Percentiles rank a stretch among this genome's conserved stretches.
These are phyloP conservation scores for Hypomesus transpacificus DNA, from an alignment of 2,113 vertebrate species.

Conservation along the genomic window DNA sequence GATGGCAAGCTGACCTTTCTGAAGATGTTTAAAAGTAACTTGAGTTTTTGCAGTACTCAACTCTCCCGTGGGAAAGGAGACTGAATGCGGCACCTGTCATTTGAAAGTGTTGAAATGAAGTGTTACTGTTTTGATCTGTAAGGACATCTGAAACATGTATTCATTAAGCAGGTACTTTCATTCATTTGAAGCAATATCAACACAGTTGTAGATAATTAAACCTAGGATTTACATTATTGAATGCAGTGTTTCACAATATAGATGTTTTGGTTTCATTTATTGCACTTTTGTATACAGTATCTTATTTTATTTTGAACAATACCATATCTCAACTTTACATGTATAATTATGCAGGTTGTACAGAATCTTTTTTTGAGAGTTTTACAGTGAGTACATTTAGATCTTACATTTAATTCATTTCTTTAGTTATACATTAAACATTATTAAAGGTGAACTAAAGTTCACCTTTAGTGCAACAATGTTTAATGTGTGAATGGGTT, in stretches of 20 bases:
- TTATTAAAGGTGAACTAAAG: no score
- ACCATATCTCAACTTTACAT: no score
- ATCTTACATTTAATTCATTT: no score
- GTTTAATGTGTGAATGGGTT: no score
- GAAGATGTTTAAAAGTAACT: not conserved
- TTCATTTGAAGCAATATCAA: not conserved
- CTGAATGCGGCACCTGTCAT: not conserved
- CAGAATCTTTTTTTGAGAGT: no score
- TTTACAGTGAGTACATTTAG: no score
- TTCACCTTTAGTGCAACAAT: no score
- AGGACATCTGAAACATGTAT: not conserved
- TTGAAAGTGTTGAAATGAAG: not conserved
- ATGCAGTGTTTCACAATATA: not conserved
- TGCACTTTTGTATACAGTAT: not conserved
- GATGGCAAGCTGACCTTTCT: constrained; percentile 68
- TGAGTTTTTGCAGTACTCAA: not conserved
- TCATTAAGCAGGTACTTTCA: no score
- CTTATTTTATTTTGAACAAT: no score
- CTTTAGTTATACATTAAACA: no score
- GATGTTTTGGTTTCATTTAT: not conserved
- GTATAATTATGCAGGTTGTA: no score
- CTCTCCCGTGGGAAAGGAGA: not conserved
- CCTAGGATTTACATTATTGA: not conserved
- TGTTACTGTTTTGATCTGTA: not conserved
- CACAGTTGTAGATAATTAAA: not conserved